phyloP scores from a whole-genome alignment of 2,888 invertebrate genomes.

The Caenorhabditis becei region DNA sequence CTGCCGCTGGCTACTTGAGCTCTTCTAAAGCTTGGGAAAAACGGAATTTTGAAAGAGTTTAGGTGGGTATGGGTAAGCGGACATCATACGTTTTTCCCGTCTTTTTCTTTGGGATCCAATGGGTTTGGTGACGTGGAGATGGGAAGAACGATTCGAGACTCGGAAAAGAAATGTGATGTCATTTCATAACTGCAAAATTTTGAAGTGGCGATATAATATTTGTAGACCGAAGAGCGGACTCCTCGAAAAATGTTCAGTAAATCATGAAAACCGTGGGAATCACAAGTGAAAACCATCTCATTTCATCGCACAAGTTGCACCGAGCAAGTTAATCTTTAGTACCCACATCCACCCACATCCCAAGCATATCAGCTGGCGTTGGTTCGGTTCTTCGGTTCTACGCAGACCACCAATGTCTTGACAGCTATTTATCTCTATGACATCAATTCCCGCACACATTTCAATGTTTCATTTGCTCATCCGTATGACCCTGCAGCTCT shows the following conservation, averaged over 20 bases:
- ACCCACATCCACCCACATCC: slow-evolving; percentile 23
- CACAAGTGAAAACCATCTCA: neutral
- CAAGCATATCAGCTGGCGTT: slow-evolving; percentile 47
- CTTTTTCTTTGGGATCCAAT: neutral
- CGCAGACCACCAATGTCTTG: slow-evolving; percentile 32
- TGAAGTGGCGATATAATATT: neutral
- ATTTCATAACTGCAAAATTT: slow-evolving; percentile 5
- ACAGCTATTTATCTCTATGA: slow-evolving; percentile 37
- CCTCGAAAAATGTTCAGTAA: neutral
- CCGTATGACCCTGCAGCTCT: slow-evolving; percentile 37
- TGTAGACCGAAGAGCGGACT: neutral
- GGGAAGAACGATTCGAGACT: neutral
- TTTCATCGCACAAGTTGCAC: neutral
- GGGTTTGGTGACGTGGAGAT: neutral
- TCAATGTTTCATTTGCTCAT: slow-evolving; percentile 48
- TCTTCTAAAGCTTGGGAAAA: slow-evolving; percentile 40
- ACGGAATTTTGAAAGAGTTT: slow-evolving; percentile 31
- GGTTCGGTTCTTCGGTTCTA: neutral
- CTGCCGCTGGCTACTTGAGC: slow-evolving; percentile 52
- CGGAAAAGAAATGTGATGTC: neutral
- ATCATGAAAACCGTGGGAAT: neutral
- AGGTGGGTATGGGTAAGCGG: slow-evolving; percentile 35
- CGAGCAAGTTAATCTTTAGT: slow-evolving; percentile 1
- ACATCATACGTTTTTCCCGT: slow-evolving; percentile 13
- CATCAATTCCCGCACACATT: slow-evolving; percentile 33